Evolutionary conservation across 2,113 vertebrate genomes (phyloP), one percentile per base, ranked within the genome.

Genomic region (Phrynocephalus versicolor): DNA sequence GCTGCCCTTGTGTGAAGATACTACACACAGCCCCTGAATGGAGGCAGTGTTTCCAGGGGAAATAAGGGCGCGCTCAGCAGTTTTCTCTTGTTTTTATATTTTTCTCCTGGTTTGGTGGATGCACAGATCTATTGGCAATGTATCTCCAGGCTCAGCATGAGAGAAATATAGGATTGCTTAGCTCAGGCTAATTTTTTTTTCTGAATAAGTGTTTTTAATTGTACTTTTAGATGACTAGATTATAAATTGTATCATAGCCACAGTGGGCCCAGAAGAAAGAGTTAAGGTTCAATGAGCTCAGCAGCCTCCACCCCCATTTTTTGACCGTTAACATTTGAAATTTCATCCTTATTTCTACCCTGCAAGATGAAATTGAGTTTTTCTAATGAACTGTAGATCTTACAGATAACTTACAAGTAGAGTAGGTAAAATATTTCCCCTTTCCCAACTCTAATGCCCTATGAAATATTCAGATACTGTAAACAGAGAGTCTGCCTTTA

Each of bases 401-500:
- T 25, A 18, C 35, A 83, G 3, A 16, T 30, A n/a, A 7, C n/a
- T 10, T 55, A 7, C 37, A 83, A 45, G 27, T 60, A 33, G 58
- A 30, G 16, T 74, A 30, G 27, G 60, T 41, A 45, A 82, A 60
- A 60, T 27, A 21, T 73, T 64, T 64, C 27, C 27, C 4, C 57
- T 41, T 74, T 21, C 37, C 8, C 30, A 57, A 13, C 8, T n/a
- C 45, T 13, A 74, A 0, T 18, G 33, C 13, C 21, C 37, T 3
- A 30, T 1, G 21, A 62, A 39, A 9, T 30, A 35, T 79, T 74
- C 74, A 91, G 87, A 84, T 85, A 90, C 75, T 62, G 88, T 89
- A 72, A 70, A 67, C 71, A 87, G 27, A 41, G 16, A 90, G 80
- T 73, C 15, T 88, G 39, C 78, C 91, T 88, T 75, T 86, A 86